phyloP scores from a whole-genome alignment of 2,113 vertebrate genomes.

The Corythornis madagascariensis region DNA sequence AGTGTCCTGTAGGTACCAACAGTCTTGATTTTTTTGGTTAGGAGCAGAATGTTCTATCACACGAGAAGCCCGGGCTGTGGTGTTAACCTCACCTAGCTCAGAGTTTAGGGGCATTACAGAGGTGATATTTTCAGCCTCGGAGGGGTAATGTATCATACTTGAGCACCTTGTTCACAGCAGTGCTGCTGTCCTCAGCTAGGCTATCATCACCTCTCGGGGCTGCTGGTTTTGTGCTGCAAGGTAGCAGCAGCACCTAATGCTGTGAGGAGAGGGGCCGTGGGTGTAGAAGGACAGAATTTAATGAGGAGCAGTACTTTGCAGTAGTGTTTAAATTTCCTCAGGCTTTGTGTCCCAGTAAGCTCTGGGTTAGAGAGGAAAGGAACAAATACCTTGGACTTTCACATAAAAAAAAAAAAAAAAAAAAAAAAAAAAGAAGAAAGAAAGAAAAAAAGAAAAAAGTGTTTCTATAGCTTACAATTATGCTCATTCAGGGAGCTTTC shows the following conservation, averaged over 20 bases:
- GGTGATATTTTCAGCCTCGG: slow-evolving; percentile 58
- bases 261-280: not conserved
- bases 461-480: not conserved
- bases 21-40: slow-evolving; percentile 23
- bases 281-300: slow-evolving; percentile 47
- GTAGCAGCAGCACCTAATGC: slow-evolving; percentile 1
- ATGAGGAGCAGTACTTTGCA: slow-evolving; percentile 6
- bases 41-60: not conserved
- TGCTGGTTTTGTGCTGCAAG: slow-evolving; percentile 56
- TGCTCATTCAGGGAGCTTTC: not conserved
- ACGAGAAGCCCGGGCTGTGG: not conserved
- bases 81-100: slow-evolving; percentile 49
- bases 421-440: too few species aligned
- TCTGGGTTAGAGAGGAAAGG: not conserved
- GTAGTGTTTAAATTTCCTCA: not conserved
- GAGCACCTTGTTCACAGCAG: slow-evolving; percentile 68
- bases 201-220: slow-evolving; percentile 48
- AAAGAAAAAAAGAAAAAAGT: not conserved
- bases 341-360: not conserved
- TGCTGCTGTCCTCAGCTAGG: slow-evolving; percentile 41
- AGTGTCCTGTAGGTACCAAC: not conserved
- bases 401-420: not conserved
- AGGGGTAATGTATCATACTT: slow-evolving; percentile 63
- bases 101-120: slow-evolving; percentile 18
- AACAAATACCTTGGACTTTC: not conserved